Base-by-base conservation (phyloP, 1,140 invertebrate species). In the Meloidogyne exigua region DNA sequence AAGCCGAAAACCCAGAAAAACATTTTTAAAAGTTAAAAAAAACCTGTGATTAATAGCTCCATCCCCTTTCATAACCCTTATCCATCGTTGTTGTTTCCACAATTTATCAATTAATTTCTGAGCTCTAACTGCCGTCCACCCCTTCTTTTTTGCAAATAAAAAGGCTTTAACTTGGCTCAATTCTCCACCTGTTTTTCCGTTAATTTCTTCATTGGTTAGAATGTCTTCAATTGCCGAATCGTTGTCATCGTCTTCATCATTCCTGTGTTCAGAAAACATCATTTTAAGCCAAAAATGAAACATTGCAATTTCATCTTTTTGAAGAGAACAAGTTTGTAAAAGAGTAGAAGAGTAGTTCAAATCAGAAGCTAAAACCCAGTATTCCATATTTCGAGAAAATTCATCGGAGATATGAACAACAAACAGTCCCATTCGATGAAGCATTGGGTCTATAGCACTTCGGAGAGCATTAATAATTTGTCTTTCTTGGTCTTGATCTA, bases 391-490 rank as follows among this genome's bases (percentile, higher is more conserved):
- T 57, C 74, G 66, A n/a, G 39, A 49, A 39, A 39, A 57, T 68
- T 76, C 74, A 42, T 76, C 74, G 18, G 74, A 32, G 25, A 76
- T 65, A 28, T 62, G 49, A 65, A 72, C 69, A 68, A 76, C 44
- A 23, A 44, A 49, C 12, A 71, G 23, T 13, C 75, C 75, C 15
- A 74, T 25, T 21, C 32, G 49, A 74, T 32, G 32, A n/a, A 76
- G 26, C n/a, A 64, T 64, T 12, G 75, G 21, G 49, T 76, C 68
- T 23, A 76, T 44, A 12, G 32, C 68, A n/a, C 25, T 62, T 65
- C 63, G 32, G 15, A 76, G 68, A 11, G 42, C 32, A 7, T 70
- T 67, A 39, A 76, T 28, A 23, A 57, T 26, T 32, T 63, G 66
- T 25, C 44, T 28, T 21, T 76, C 65, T 57, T 72, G 49, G 18